A percentile compares a stretch with the other conserved stretches of the same genome.
phyloP scores from a whole-genome alignment of 2,797 vertebrate genomes.

The Gallirallus australis region DNA sequence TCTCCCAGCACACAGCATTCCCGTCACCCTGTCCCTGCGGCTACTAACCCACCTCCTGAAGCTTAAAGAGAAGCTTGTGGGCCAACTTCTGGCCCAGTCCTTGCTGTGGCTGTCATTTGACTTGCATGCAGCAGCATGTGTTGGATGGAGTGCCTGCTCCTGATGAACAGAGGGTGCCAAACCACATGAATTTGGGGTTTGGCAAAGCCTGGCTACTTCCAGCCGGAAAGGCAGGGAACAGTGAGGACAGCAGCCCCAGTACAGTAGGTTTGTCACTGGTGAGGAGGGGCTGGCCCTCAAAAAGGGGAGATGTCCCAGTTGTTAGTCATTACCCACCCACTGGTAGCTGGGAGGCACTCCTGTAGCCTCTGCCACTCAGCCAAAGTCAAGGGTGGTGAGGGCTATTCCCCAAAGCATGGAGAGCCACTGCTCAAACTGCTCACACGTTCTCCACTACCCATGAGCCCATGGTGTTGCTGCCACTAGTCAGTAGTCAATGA shows the following conservation, averaged over 20 bases:
- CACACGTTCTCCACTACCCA: background rate
- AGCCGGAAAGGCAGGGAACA: background rate
- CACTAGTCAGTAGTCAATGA: background rate
- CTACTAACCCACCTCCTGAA: slow-evolving; percentile 42
- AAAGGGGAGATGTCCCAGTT: background rate
- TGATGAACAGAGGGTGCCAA: slow-evolving; percentile 27
- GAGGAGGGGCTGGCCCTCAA: background rate
- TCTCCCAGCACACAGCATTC: slow-evolving; percentile 19
- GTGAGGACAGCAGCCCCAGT: background rate
- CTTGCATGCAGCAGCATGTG: background rate
- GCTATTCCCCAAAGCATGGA: background rate
- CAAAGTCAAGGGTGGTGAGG: background rate
- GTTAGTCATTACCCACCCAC: background rate
- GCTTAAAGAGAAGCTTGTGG: background rate
- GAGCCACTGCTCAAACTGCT: background rate
- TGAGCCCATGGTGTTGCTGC: background rate
- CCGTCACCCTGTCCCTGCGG: slow-evolving; percentile 40
- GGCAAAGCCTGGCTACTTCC: slow-evolving; percentile 20
- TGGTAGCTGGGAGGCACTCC: slow-evolving; percentile 26
- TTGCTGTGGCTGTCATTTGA: background rate
- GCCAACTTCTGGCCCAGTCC: slow-evolving; percentile 10
- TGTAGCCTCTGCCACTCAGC: background rate
- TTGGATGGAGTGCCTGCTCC: slow-evolving; percentile 21
- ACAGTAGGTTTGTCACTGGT: background rate
- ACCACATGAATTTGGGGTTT: slow-evolving; percentile 29